phyloP scores from a whole-genome alignment of 2,888 invertebrate species.

The Acholoe squamosa region DNA sequence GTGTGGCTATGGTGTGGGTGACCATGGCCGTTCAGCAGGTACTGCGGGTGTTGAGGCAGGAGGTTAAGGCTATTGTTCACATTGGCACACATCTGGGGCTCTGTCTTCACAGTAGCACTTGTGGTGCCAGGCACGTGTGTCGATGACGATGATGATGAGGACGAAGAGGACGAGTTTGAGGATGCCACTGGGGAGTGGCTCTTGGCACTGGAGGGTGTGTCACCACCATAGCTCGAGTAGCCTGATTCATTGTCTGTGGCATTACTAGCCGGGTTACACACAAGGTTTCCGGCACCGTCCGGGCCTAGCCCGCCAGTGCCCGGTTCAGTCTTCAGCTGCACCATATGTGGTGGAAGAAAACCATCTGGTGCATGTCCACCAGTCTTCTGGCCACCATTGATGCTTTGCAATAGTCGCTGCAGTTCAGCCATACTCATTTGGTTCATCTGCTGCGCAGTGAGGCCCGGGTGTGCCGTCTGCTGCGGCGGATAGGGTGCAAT shows the following conservation, averaged over 20 bases:
- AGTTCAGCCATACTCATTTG: conserved; percentile 80
- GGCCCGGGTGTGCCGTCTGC: conserved; percentile 52
- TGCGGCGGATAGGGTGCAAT: conserved; percentile 80
- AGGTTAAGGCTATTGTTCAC: conserved; percentile 64
- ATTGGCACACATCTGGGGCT: conserved; percentile 39
- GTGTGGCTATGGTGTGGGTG: background rate
- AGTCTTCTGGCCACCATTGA: conserved; percentile 72
- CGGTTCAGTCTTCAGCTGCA: conserved; percentile 63
- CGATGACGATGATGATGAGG: conserved; percentile 68
- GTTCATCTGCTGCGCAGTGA: conserved; percentile 74
- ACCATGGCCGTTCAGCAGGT: conserved; percentile 68
- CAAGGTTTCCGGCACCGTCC: background rate
- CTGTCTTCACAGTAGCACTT: conserved; percentile 57
- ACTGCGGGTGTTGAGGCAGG: conserved; percentile 68
- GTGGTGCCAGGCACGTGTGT: conserved; percentile 56
- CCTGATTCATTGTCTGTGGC: conserved; percentile 71
- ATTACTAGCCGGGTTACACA: conserved; percentile 19
- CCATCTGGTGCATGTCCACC: background rate
- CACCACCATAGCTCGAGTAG: conserved; percentile 74
- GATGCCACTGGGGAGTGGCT: conserved; percentile 72
- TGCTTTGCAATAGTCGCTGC: conserved; percentile 79
- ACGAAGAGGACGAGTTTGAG: background rate
- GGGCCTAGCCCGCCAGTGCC: conserved; percentile 24
- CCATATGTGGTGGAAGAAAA: conserved; percentile 60
- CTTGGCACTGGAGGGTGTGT: conserved; percentile 73